Percentiles rank a stretch among this genome's conserved stretches.
These are phyloP conservation scores for Heliocidaris tuberculata DNA, from an alignment of 35 echinoderm and acorn worm genomes.

Conservation along the genomic window DNA sequence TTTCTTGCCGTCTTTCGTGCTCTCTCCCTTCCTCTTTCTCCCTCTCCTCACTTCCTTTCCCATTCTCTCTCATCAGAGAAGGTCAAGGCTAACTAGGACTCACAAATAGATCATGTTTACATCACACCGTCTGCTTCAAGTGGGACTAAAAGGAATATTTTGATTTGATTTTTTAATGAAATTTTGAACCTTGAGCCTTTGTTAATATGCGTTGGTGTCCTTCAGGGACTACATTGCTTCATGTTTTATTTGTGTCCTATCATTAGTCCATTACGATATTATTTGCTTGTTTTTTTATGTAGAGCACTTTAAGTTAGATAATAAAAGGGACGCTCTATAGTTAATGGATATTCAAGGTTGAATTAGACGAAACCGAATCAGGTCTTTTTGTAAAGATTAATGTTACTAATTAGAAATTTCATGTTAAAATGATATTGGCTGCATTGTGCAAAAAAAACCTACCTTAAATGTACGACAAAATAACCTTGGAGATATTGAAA, in stretches of 20 bases:
- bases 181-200: not conserved
- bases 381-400: not conserved
- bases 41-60: not conserved
- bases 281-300: not conserved
- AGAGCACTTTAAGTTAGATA: not conserved
- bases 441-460: no score
- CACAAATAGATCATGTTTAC: not conserved
- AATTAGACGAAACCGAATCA: not conserved
- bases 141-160: not conserved
- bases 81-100: conserved; percentile 24
- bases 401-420: not conserved
- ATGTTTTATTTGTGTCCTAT: not conserved
- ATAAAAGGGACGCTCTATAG: not conserved
- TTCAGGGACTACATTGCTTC: not conserved
- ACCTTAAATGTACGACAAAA: no score
- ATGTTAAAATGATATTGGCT: no score
- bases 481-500: no score
- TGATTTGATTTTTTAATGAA: not conserved
- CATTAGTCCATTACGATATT: not conserved
- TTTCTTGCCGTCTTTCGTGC: not conserved
- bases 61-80: not conserved
- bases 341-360: not conserved
- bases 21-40: not conserved
- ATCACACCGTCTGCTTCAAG: not conserved
- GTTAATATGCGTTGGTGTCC: not conserved